Conservation (phyloP, 1,140 invertebrate genomes). For the Paraescarpia echinospica region DNA sequence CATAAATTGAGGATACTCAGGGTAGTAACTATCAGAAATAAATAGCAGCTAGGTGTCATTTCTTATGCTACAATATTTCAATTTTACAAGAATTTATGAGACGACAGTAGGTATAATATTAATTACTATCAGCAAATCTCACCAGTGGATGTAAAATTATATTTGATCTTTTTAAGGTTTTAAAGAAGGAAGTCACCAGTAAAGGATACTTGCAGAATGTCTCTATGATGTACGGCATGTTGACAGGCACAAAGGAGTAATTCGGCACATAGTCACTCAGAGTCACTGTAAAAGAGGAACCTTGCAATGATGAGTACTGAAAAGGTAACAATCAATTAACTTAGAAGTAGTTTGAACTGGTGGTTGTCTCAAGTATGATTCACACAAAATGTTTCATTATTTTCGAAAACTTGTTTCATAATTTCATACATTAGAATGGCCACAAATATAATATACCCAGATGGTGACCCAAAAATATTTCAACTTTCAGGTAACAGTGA, state of each 20-base stretch:
- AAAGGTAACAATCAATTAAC: background rate
- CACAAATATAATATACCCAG: background rate
- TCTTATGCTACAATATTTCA: background rate
- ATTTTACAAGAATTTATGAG: slow-evolving; percentile 3
- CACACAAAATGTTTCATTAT: background rate
- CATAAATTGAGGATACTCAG: too few species aligned
- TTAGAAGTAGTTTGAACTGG: background rate
- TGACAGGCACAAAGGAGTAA: slow-evolving; percentile 66
- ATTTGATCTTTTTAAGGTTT: too few species aligned
- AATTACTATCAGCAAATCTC: too few species aligned
- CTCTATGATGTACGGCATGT: slow-evolving; percentile 73
- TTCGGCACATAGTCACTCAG: slow-evolving; percentile 82
- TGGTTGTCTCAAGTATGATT: background rate
- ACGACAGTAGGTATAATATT: too few species aligned
- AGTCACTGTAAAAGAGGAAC: slow-evolving; percentile 43
- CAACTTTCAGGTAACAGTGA: too few species aligned
- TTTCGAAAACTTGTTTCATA: background rate
- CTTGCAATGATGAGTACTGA: background rate
- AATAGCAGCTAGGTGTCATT: too few species aligned
- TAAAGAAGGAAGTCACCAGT: background rate
- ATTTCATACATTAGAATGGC: background rate
- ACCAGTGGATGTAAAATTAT: too few species aligned
- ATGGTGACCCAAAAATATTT: too few species aligned
- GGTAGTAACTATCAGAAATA: too few species aligned
- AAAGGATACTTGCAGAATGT: slow-evolving; percentile 64